Conservation (phyloP, 2,888 invertebrate species). For the Sminthurinus aureus region DNA sequence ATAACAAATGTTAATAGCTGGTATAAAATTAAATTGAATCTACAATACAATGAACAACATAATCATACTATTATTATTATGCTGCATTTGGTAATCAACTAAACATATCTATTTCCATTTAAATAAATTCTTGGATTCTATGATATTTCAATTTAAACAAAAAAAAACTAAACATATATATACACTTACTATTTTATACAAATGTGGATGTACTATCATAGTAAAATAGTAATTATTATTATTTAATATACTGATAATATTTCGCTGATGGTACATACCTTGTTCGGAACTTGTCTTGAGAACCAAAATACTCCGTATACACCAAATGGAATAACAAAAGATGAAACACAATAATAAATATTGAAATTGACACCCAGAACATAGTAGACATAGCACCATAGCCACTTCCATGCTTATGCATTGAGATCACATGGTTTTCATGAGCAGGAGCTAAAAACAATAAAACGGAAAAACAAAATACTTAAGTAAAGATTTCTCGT, state of each 20-base stretch:
- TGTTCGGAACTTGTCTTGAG: conserved; percentile 57
- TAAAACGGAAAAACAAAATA: background rate
- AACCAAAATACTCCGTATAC: conserved; percentile 85
- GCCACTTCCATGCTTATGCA: conserved; percentile 90
- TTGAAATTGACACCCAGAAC: conserved; percentile 90
- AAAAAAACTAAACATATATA: too few species aligned
- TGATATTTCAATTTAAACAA: too few species aligned
- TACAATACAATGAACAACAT: too few species aligned
- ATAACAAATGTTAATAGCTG: too few species aligned
- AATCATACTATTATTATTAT: too few species aligned
- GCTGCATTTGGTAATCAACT: too few species aligned
- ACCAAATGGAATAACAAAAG: conserved; percentile 91
- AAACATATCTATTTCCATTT: too few species aligned
- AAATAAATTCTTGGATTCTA: too few species aligned
- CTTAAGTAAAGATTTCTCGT: too few species aligned
- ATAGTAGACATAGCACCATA: conserved; percentile 88
- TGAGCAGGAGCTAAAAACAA: conserved; percentile 79
- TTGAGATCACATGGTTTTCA: conserved; percentile 86
- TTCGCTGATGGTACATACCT: conserved; percentile 49
- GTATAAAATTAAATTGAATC: too few species aligned
- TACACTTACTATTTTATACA: too few species aligned
- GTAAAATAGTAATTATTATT: background rate
- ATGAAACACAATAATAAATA: conserved; percentile 89
- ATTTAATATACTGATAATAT: conserved; percentile 30
- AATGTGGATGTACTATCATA: too few species aligned